phyloP scores from a whole-genome alignment of 2,113 vertebrate genomes.

The Gambusia holbrooki region DNA sequence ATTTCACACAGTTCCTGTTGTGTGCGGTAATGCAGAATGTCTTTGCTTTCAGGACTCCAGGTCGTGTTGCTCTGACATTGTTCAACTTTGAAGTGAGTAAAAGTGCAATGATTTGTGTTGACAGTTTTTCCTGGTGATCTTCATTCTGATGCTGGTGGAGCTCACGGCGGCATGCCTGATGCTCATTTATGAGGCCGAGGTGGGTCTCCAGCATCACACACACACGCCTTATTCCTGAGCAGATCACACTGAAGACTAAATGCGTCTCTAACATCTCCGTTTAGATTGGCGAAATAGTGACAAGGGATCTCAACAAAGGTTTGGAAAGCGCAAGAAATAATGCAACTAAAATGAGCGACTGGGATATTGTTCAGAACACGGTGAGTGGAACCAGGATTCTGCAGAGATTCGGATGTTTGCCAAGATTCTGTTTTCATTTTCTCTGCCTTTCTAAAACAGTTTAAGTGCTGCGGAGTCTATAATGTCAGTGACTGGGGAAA shows the following conservation, averaged over 20 bases:
- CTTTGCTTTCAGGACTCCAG: too few species aligned
- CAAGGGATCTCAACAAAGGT: constrained; percentile 5
- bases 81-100: background rate
- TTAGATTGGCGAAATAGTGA: constrained; percentile 36
- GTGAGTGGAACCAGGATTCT: constrained; percentile 34
- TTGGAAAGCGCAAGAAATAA: constrained; percentile 6
- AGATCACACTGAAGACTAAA: background rate
- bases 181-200: constrained; percentile 79
- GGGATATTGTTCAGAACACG: constrained; percentile 57
- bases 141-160: constrained; percentile 85
- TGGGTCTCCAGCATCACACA: constrained; percentile 38
- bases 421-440: background rate
- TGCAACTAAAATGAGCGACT: constrained; percentile 31
- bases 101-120: background rate
- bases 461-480: constrained; percentile 71
- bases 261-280: background rate
- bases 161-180: constrained; percentile 81
- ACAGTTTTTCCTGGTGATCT: constrained; percentile 87
- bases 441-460: constrained; percentile 45
- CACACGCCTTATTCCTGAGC: background rate
- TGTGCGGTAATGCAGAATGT: too few species aligned
- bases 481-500: constrained; percentile 57
- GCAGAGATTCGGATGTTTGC: background rate
- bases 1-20: background rate
- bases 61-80: too few species aligned